phyloP scores from a whole-genome alignment of 2,113 vertebrate species.

The Oxyruncus cristatus region DNA sequence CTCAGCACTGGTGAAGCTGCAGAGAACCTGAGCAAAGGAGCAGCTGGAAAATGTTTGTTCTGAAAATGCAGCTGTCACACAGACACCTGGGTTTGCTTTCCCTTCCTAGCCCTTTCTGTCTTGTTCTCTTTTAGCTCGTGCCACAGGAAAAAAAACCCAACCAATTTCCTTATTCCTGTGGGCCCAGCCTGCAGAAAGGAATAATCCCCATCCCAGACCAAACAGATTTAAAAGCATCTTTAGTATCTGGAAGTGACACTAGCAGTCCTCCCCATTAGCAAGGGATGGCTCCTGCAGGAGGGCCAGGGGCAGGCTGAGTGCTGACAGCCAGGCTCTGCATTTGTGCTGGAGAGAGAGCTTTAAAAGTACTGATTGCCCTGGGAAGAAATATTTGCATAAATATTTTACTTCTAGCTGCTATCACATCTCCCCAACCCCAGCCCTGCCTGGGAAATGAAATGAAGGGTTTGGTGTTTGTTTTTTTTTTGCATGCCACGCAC shows the following conservation, averaged over 20 bases:
- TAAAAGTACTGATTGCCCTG: neutral
- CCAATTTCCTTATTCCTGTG: neutral
- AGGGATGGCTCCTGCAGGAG: neutral
- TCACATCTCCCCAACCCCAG: neutral
- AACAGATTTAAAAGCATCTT: neutral
- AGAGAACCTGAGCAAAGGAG: neutral
- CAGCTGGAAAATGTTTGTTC: neutral
- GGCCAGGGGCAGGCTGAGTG: neutral
- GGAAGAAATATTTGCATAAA: conserved; percentile 33
- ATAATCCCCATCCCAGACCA: neutral
- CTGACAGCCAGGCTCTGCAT: neutral
- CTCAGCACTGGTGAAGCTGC: neutral
- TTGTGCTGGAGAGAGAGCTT: neutral
- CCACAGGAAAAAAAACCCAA: neutral
- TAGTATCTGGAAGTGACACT: neutral
- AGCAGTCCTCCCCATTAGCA: neutral
- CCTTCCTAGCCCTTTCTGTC: neutral
- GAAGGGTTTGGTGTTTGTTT: neutral
- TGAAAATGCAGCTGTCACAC: neutral
- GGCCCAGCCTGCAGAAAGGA: neutral
- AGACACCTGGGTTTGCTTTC: neutral
- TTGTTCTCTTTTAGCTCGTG: neutral
- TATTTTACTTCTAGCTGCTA: conserved; percentile 6
- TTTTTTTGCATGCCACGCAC: neutral
- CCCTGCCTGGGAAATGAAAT: neutral